Conservation (phyloP, 2,888 invertebrate species). For the Pterobdella sp. region DNA sequence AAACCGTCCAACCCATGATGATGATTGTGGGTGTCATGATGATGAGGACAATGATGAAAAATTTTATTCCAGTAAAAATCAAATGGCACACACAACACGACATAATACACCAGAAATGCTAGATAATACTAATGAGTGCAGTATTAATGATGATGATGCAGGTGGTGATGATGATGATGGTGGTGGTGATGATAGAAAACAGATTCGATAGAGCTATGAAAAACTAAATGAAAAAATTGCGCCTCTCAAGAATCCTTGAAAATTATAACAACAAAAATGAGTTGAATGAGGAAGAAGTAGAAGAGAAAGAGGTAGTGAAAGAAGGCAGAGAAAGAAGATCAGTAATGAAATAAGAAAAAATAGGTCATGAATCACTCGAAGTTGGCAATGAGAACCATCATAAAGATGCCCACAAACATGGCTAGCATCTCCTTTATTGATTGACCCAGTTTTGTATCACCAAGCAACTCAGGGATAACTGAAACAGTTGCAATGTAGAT, state of each 20-base stretch:
- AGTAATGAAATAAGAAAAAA: background rate
- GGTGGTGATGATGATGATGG: conserved; percentile 33
- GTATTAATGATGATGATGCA: conserved; percentile 34
- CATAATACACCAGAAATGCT: no score
- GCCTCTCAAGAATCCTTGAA: background rate
- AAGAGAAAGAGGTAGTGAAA: background rate
- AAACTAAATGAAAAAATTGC: background rate
- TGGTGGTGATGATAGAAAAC: conserved; percentile 20
- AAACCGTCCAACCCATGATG: no score
- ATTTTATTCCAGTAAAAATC: no score
- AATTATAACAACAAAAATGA: background rate
- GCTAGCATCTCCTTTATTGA: conserved; percentile 83
- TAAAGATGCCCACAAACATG: conserved; percentile 76
- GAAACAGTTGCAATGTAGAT: conserved; percentile 99
- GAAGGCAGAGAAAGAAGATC: background rate
- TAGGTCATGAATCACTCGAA: conserved; percentile 56
- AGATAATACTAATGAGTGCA: conserved; percentile 35
- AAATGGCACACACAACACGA: no score
- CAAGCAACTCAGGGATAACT: conserved; percentile 90
- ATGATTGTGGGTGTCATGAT: no score
- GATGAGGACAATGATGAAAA: no score
- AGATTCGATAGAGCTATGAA: background rate
- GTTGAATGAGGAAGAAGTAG: background rate
- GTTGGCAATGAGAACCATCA: conserved; percentile 89
- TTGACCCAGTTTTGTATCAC: conserved; percentile 76